A percentile compares a stretch with the other conserved stretches of the same genome.
phyloP scores from a whole-genome alignment of 2,888 invertebrate species.

The Leucophora obtusa region DNA sequence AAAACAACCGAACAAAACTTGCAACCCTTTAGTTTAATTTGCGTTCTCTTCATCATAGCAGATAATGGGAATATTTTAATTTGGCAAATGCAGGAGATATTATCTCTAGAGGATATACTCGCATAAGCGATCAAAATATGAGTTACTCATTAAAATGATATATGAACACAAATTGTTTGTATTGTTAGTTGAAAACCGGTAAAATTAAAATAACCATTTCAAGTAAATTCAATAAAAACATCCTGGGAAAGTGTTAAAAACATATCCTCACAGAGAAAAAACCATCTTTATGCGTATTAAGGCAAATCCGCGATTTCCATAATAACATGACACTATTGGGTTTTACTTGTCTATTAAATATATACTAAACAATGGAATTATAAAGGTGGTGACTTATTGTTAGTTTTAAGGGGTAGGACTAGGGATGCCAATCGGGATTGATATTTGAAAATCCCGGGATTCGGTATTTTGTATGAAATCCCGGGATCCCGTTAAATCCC shows the following conservation, averaged over 20 bases:
- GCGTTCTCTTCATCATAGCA: neutral
- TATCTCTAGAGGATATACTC: neutral
- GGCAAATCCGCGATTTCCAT: slow-evolving; percentile 19
- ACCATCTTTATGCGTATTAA: slow-evolving; percentile 3
- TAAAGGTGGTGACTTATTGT: neutral
- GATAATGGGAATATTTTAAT: slow-evolving; percentile 35
- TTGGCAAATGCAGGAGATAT: slow-evolving; percentile 17
- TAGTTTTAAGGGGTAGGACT: neutral
- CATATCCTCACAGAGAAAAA: neutral
- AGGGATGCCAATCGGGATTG: no score
- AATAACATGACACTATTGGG: slow-evolving; percentile 12
- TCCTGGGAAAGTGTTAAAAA: slow-evolving; percentile 42
- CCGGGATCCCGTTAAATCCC: no score
- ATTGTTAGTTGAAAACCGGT: slow-evolving; percentile 33
- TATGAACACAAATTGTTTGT: slow-evolving; percentile 39
- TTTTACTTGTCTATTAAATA: neutral
- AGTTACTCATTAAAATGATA: slow-evolving; percentile 49
- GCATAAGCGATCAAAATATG: neutral
- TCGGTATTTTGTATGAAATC: no score
- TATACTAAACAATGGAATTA: slow-evolving; percentile 2
- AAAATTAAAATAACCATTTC: slow-evolving; percentile 38
- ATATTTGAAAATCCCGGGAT: no score
- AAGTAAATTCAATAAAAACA: slow-evolving; percentile 1
- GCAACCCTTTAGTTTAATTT: neutral
- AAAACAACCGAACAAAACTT: neutral